These are phyloP conservation scores for Hymenopus coronatus DNA, from an alignment of 2,888 invertebrate species.

Conservation along the genomic window DNA sequence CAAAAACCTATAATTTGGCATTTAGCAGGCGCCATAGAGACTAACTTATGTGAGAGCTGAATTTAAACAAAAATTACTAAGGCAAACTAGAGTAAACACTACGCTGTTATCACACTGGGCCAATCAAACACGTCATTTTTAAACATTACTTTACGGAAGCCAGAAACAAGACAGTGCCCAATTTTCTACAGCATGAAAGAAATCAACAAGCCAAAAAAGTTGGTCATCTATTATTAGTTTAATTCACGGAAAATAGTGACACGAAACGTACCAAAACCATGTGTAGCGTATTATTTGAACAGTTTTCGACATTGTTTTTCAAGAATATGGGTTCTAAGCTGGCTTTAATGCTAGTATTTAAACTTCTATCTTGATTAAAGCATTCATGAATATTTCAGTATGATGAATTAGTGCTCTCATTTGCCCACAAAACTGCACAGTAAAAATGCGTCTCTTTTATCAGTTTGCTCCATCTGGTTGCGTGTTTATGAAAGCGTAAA, in stretches of 20 bases:
- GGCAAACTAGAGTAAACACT: no score
- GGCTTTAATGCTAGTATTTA: conserved; percentile 13
- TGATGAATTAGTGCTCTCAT: conserved; percentile 15
- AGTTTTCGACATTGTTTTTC: not conserved
- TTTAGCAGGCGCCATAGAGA: no score
- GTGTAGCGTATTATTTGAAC: conserved; percentile 6
- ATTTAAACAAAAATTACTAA: no score
- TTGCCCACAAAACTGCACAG: conserved; percentile 17
- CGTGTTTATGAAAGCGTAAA: conserved; percentile 8
- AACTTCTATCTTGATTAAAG: conserved; percentile 15
- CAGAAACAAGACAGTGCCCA: not conserved
- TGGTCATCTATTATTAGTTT: not conserved
- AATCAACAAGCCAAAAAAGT: not conserved
- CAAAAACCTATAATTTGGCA: no score
- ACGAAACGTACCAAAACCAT: not conserved
- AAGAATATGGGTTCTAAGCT: not conserved
- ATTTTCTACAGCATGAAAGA: not conserved
- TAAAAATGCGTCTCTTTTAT: conserved; percentile 10
- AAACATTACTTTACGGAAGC: not conserved
- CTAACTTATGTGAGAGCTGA: no score
- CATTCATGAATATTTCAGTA: conserved; percentile 14
- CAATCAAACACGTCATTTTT: no score
- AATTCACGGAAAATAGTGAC: not conserved
- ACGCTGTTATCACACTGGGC: no score
- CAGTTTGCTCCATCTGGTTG: not conserved